Conservation (phyloP, 1,140 invertebrate species). For the Myzus persicae region DNA sequence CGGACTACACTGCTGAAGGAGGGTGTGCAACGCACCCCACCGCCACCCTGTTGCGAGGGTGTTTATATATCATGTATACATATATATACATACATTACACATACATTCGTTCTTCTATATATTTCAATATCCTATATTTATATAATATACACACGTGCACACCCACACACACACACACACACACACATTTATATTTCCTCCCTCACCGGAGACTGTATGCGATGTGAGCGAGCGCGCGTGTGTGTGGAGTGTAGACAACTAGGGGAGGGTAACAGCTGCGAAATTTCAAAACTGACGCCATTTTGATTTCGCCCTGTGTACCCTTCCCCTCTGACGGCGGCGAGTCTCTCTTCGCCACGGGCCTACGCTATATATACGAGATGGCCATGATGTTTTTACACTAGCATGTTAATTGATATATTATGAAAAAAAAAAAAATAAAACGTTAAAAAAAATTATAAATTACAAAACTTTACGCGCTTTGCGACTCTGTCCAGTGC, state of each 20-base stretch:
- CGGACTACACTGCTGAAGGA: not conserved
- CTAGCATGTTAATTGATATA: constrained; percentile 32
- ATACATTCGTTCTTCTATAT: not conserved
- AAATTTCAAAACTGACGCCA: constrained; percentile 52
- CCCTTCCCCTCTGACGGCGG: not conserved
- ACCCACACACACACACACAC: not conserved
- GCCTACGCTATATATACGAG: not conserved
- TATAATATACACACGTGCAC: not conserved
- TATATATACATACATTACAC: not conserved
- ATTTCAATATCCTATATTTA: not conserved
- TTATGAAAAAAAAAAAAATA: constrained; percentile 14
- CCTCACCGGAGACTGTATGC: not conserved
- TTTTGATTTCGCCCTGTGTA: constrained; percentile 8
- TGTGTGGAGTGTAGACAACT: not conserved
- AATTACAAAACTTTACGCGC: not conserved
- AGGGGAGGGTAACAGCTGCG: constrained; percentile 48
- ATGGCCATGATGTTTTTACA: not conserved
- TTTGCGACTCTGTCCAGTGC: too few species aligned
- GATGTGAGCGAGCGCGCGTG: not conserved
- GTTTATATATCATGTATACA: not conserved
- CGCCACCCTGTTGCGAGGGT: constrained; percentile 20
- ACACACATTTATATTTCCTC: not conserved
- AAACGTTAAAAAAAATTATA: not conserved
- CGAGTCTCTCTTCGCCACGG: not conserved
- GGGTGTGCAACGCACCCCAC: not conserved